Evolutionary conservation across 2,888 invertebrate genomes (phyloP), one percentile per base, ranked within the genome.

Genomic region (Drosophila percnosoma): DNA sequence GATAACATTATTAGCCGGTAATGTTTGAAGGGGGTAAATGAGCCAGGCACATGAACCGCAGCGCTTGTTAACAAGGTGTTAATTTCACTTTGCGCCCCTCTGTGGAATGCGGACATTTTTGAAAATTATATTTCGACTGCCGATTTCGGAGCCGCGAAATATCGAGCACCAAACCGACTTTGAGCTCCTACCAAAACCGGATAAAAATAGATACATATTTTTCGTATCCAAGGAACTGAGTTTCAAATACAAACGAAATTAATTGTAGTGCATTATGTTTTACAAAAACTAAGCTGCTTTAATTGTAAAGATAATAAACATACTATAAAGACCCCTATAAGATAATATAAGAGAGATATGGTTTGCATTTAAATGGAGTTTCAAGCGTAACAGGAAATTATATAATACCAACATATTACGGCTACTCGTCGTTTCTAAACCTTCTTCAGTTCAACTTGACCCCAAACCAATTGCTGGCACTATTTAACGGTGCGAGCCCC

Each of bases 401-500:
- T 34, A 45, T 54, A 61, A 52, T 36, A 33, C 21, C 18, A 40
- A n/a, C 38, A n/a, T 42, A 58, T 45, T 49, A 34, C 31, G 53
- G n/a, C 57, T 54, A 65, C 51, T 33, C 31, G 60, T 38, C 24
- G 51, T 62, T 54, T 55, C 33, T 38, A 40, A 53, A 58, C 52
- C 71, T 76, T 67, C 80, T 68, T 68, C 38, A 55, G 73, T 48
- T 78, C 68, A 78, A 78, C 78, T 78, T 78, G 78, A 80, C 78
- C 78, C 51, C 78, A 72, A 77, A 80, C 62, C 78, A 71, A 60
- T 80, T 80, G 80, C 73, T 76, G 60, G 52, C 67, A 42, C 53
- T 59, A 59, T 53, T 60, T 77, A 73, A 78, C 65, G 78, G 83
- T 85, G 58, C 86, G 87, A 87, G 83, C 89, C 89, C 83, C 83